A percentile compares a stretch with the other conserved stretches of the same genome.
Conservation (phyloP, 1,140 invertebrate genomes). For the Nylanderia fulva region DNA sequence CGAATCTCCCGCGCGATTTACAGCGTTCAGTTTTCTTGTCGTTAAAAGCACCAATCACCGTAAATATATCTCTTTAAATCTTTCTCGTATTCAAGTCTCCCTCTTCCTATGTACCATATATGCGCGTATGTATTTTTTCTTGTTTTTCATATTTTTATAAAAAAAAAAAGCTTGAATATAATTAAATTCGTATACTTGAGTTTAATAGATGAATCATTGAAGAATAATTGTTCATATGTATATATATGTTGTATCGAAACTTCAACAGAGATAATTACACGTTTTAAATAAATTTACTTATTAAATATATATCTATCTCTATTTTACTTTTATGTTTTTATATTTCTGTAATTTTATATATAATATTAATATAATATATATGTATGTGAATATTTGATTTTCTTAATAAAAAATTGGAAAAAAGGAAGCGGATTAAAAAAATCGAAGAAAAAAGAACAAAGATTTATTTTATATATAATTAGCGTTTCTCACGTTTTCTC, state of each 20-base stretch:
- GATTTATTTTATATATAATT: constrained; percentile 13
- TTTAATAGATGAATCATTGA: not conserved
- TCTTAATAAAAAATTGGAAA: not conserved
- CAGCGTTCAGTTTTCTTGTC: constrained; percentile 33
- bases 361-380: no score
- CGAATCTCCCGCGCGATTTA: constrained; percentile 38
- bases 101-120: no score
- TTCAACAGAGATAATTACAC: not conserved
- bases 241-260: not conserved
- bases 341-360: no score
- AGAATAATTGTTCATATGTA: constrained; percentile 1
- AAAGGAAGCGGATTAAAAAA: not conserved
- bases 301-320: not conserved
- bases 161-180: constrained; percentile 5
- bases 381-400: not conserved
- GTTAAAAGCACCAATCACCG: constrained; percentile 39
- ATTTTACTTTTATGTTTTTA: not conserved
- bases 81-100: not conserved
- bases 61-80: not conserved
- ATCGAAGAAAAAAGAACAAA: not conserved
- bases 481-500: not conserved
- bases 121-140: not conserved
- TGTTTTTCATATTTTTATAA: not conserved
- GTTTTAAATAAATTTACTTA: not conserved
- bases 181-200: not conserved